These are phyloP conservation scores for Drosophila recens DNA, from an alignment of 2,888 invertebrate genomes.

Conservation along the genomic window DNA sequence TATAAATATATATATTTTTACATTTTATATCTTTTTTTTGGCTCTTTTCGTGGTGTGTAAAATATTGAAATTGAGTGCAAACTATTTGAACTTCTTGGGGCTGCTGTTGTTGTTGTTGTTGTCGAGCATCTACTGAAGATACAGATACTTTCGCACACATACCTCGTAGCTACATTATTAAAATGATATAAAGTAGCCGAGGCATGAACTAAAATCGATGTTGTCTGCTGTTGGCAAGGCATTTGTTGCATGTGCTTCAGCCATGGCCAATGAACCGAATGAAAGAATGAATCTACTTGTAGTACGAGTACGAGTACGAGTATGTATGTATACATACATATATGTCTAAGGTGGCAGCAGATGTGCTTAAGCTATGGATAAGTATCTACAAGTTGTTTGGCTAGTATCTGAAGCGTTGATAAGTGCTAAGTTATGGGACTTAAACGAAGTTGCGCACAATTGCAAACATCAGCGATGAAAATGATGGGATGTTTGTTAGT, in stretches of 20 bases:
- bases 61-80: slow-evolving; percentile 81
- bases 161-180: slow-evolving; percentile 72
- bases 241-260: slow-evolving; percentile 66
- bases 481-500: slow-evolving; percentile 10
- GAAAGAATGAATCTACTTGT: slow-evolving; percentile 33
- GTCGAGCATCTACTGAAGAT: slow-evolving; percentile 25
- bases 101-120: slow-evolving; percentile 26
- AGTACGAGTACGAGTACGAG: neutral
- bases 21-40: slow-evolving; percentile 14
- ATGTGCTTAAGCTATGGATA: slow-evolving; percentile 61
- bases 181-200: slow-evolving; percentile 75
- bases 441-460: slow-evolving; percentile 54
- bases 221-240: slow-evolving; percentile 29
- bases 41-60: slow-evolving; percentile 56
- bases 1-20: slow-evolving; percentile 13
- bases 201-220: slow-evolving; percentile 61
- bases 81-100: slow-evolving; percentile 68
- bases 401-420: slow-evolving; percentile 62
- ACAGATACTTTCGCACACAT: slow-evolving; percentile 36
- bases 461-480: slow-evolving; percentile 35
- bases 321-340: neutral
- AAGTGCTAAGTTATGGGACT: slow-evolving; percentile 67
- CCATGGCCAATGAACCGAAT: slow-evolving; percentile 68
- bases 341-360: slow-evolving; percentile 26
- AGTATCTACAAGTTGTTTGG: slow-evolving; percentile 68